Conservation (phyloP, 2,113 vertebrate genomes). For the Otolemur garnettii region DNA sequence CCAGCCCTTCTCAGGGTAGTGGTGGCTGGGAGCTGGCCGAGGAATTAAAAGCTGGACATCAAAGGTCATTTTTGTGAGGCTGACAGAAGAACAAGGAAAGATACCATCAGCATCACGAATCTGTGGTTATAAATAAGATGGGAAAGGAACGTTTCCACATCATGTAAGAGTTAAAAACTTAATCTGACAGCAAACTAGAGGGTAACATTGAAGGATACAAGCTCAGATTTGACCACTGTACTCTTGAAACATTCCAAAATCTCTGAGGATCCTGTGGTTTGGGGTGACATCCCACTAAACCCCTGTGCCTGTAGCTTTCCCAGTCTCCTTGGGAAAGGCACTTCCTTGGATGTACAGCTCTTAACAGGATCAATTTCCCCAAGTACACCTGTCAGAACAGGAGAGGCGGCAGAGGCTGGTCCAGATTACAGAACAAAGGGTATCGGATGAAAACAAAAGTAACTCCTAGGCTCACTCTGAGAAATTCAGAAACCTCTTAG, state of each 20-base stretch:
- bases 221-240: neutral
- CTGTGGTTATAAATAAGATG: neutral
- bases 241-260: neutral
- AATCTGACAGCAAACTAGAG: neutral
- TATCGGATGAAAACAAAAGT: slow-evolving; percentile 6
- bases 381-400: neutral
- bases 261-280: neutral
- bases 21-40: neutral
- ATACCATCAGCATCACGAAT: neutral
- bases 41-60: neutral
- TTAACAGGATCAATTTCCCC: neutral
- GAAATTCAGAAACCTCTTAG: neutral
- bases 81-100: neutral
- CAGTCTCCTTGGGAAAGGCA: neutral
- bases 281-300: neutral
- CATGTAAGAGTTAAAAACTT: neutral
- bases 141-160: neutral
- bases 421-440: neutral
- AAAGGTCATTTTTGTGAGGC: neutral
- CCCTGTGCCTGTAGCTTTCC: neutral
- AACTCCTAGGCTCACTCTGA: neutral
- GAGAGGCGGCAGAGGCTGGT: neutral
- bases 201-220: neutral
- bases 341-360: neutral
- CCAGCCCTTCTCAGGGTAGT: neutral